A percentile compares a stretch with the other conserved stretches of the same genome.
Conservation (phyloP, 2,797 vertebrate genomes). For the Gobio occitaniae region DNA sequence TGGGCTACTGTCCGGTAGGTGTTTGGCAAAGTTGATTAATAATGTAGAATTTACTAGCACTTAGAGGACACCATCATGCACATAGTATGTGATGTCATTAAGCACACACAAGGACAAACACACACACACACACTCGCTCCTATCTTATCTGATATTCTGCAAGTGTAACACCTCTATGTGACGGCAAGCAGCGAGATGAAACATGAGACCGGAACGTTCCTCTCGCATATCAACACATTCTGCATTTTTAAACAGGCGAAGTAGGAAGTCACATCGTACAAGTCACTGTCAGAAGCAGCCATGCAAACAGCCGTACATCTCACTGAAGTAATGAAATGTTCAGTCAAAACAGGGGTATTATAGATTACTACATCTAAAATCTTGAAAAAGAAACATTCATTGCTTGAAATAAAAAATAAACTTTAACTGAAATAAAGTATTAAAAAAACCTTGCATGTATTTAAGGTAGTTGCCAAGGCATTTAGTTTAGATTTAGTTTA, state of each 20-base stretch:
- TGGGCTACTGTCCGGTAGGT: conserved; percentile 94
- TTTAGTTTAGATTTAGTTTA: neutral
- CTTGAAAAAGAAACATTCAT: neutral
- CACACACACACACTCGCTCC: neutral
- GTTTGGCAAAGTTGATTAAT: conserved; percentile 2
- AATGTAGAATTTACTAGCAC: neutral
- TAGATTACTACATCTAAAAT: neutral
- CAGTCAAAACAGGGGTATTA: neutral
- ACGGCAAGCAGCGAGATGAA: neutral
- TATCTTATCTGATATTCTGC: conserved; percentile 10
- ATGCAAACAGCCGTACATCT: no score
- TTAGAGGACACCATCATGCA: neutral
- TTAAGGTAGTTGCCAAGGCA: neutral
- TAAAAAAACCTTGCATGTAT: neutral
- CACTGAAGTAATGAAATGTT: neutral
- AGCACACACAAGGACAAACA: conserved; percentile 5
- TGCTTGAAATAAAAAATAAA: neutral
- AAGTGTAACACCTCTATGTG: conserved; percentile 3
- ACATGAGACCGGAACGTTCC: conserved; percentile 7
- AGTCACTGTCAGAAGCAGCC: conserved; percentile 3
- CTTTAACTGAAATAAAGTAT: neutral
- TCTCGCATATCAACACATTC: conserved; percentile 30
- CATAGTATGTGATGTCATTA: neutral
- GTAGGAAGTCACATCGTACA: conserved; percentile 10
- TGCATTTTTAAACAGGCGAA: conserved; percentile 44